These are phyloP conservation scores for Auanema sp. DNA, from an alignment of 2,888 invertebrate species.

Conservation along the genomic window DNA sequence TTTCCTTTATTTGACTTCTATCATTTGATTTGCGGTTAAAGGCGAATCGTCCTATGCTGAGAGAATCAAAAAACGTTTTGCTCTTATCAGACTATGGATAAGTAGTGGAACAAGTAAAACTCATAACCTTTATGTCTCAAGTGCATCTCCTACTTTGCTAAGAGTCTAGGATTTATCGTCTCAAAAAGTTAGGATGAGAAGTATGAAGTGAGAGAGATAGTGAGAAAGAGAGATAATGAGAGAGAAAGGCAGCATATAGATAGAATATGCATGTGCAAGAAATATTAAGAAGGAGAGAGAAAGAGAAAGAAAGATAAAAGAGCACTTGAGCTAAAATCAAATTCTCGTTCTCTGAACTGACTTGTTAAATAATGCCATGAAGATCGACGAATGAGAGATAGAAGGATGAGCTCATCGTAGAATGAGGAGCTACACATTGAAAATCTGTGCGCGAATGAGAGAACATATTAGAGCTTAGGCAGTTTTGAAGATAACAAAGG, in stretches of 20 bases:
- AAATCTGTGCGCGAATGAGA: neutral
- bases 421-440: neutral
- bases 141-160: neutral
- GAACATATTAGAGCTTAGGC: too few species aligned
- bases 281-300: too few species aligned
- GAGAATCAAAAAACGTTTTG: neutral
- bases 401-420: neutral
- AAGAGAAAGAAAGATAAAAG: too few species aligned
- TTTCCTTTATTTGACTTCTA: neutral
- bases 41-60: too few species aligned
- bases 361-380: neutral
- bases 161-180: too few species aligned
- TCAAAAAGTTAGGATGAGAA: too few species aligned
- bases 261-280: too few species aligned
- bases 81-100: neutral
- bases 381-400: neutral
- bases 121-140: constrained; percentile 4
- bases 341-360: neutral
- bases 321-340: too few species aligned
- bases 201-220: too few species aligned
- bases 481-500: neutral
- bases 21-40: too few species aligned
- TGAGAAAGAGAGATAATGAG: too few species aligned
- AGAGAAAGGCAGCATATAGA: too few species aligned
- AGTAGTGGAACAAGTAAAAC: neutral